Evolutionary conservation across 2,113 vertebrate genomes (phyloP).

Genomic region (Hipposideros armiger): DNA sequence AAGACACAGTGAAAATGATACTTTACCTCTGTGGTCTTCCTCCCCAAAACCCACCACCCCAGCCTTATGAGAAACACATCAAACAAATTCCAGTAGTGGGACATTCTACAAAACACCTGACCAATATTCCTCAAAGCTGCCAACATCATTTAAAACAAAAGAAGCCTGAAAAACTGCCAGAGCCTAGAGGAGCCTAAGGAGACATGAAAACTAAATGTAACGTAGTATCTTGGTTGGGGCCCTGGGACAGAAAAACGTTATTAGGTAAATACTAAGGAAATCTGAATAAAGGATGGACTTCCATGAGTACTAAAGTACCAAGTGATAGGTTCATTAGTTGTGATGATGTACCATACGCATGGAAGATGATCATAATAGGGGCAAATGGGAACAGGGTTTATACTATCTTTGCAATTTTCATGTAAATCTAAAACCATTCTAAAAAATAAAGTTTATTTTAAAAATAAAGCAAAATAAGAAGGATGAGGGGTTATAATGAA

Average conservation of each 20-base stretch:
- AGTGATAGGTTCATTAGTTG: not conserved
- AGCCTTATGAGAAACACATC: not conserved
- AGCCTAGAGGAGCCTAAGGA: not conserved
- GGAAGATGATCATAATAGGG: not conserved
- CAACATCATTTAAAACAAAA: not conserved
- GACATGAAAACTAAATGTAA: not conserved
- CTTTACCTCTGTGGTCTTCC: not conserved
- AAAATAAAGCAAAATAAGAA: constrained; percentile 27
- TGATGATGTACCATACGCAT: not conserved
- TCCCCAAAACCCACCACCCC: not conserved
- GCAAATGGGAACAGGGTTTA: not conserved
- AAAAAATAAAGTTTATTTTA: not conserved
- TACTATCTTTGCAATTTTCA: not conserved
- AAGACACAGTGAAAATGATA: not conserved
- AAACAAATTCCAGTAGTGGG: not conserved
- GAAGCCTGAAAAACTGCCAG: not conserved
- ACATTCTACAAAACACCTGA: not conserved
- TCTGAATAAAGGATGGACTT: not conserved
- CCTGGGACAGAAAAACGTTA: not conserved
- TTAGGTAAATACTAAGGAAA: not conserved
- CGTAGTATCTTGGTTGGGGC: not conserved
- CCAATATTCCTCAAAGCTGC: not conserved
- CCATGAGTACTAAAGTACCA: not conserved
- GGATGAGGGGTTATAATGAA: not conserved
- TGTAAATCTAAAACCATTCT: not conserved